phyloP scores from a whole-genome alignment of 2,888 invertebrate species.

The Idaea aversata region DNA sequence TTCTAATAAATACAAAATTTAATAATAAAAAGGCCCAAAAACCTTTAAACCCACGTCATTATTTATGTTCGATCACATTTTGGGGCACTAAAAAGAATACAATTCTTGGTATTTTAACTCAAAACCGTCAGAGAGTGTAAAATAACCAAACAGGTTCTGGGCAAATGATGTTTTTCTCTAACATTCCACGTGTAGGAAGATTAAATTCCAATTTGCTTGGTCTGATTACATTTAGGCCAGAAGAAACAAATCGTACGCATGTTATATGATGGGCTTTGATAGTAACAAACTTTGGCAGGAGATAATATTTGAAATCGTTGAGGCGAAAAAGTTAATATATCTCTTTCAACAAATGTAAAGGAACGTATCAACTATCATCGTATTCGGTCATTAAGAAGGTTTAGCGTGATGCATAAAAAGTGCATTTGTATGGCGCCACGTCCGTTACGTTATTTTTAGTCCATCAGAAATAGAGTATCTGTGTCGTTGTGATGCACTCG shows the following conservation, averaged over 20 bases:
- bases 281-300: not conserved
- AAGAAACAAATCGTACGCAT: not conserved
- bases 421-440: conserved; percentile 47
- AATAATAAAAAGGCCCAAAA: not conserved
- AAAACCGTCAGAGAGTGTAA: not conserved
- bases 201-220: not conserved
- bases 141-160: not conserved
- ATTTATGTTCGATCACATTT: not conserved
- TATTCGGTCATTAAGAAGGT: conserved; percentile 37
- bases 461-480: conserved; percentile 59
- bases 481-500: conserved; percentile 54
- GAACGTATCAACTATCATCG: not conserved
- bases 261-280: not conserved
- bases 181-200: not conserved
- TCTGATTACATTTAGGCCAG: not conserved
- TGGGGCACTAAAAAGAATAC: not conserved
- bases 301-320: not conserved
- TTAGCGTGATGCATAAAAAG: conserved; percentile 68
- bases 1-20: not conserved
- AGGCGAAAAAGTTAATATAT: conserved; percentile 1
- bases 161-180: not conserved
- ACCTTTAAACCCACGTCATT: not conserved
- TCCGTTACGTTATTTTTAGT: conserved; percentile 66
- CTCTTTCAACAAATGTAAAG: not conserved
- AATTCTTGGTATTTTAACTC: not conserved